phyloP scores from a whole-genome alignment of 2,113 vertebrate genomes.

The Ahaetulla prasina region DNA sequence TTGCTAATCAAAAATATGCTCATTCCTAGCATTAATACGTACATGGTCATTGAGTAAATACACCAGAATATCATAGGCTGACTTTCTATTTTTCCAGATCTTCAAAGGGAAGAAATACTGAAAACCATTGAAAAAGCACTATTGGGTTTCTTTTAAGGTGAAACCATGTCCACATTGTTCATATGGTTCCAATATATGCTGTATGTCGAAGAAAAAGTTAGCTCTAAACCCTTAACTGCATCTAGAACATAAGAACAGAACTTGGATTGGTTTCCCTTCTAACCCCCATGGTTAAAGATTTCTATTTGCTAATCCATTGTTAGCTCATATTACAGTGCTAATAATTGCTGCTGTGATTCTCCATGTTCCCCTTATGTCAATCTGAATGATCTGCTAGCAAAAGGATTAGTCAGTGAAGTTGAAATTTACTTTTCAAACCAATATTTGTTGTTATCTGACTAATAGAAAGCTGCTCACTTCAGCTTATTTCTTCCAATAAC shows the following conservation, averaged over 20 bases:
- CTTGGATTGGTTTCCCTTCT: neutral
- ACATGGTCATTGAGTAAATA: neutral
- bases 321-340: neutral
- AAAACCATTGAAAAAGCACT: neutral
- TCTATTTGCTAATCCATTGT: neutral
- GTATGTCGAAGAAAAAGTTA: neutral
- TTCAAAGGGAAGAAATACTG: neutral
- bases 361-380: neutral
- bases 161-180: neutral
- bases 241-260: neutral
- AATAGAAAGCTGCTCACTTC: neutral
- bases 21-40: neutral
- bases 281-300: neutral
- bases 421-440: neutral
- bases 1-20: neutral
- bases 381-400: neutral
- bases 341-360: neutral
- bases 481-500: no score
- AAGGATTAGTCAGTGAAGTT: neutral
- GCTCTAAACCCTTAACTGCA: neutral
- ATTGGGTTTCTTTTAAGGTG: neutral
- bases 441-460: neutral
- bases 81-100: neutral
- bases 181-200: neutral
- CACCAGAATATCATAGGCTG: neutral